These are phyloP conservation scores for Perca schrenkii DNA, from an alignment of 2,113 vertebrate species.

Conservation along the genomic window DNA sequence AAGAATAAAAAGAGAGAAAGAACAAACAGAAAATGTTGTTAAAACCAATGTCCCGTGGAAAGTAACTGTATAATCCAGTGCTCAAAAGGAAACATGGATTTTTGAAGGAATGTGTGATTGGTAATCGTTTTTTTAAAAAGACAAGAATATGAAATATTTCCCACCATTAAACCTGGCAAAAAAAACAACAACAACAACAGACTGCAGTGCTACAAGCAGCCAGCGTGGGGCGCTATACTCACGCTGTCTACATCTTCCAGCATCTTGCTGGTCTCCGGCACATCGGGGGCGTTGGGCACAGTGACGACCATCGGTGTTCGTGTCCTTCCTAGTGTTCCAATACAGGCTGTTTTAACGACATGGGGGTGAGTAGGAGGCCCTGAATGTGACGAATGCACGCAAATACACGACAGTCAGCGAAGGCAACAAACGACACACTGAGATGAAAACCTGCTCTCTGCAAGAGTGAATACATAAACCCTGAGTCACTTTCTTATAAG, in stretches of 20 bases:
- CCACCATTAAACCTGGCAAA: background rate
- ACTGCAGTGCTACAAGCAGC: constrained; percentile 8
- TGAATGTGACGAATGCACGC: constrained; percentile 51
- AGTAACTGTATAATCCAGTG: constrained; percentile 51
- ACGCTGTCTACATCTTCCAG: constrained; percentile 95
- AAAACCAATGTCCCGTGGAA: constrained; percentile 62
- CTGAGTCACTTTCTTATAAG: background rate
- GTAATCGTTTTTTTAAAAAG: background rate
- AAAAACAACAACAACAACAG: background rate
- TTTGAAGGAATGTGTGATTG: constrained; percentile 54
- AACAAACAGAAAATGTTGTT: constrained; percentile 76
- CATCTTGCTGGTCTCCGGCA: constrained; percentile 94
- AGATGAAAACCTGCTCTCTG: background rate
- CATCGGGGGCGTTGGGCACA: constrained; percentile 94
- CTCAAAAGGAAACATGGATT: constrained; percentile 66
- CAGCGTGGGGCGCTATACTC: constrained; percentile 80
- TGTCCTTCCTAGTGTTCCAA: constrained; percentile 93
- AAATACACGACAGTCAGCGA: constrained; percentile 23
- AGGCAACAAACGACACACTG: background rate
- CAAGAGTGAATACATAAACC: background rate
- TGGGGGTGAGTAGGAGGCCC: constrained; percentile 88
- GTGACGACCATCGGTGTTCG: constrained; percentile 94
- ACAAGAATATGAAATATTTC: background rate
- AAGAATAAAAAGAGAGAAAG: constrained; percentile 78
- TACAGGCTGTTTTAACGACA: constrained; percentile 95